Evolutionary conservation across 1,140 invertebrate species (phyloP), one percentile per base, ranked within the genome.

Genomic region (Scylla paramamosain): DNA sequence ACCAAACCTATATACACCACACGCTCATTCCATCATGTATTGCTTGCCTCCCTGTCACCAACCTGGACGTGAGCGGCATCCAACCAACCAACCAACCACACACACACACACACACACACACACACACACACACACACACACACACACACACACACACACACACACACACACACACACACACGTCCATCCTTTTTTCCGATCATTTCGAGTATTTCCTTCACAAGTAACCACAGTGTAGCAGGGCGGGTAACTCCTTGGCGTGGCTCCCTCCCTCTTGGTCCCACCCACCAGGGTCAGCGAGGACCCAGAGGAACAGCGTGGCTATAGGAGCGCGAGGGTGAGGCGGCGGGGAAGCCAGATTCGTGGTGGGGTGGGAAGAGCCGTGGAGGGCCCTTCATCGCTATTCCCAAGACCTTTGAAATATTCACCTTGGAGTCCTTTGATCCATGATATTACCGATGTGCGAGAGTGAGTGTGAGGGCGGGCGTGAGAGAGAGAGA

Each of bases 371-470:
- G 67, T 12, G 67, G 20, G 16, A 77, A 77, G 67, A 77, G 67
- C 25, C 1, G 67, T 77, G 67, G 67, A 77, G 67, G 67, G 67
- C 67, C 67, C 67, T 77, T 77, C 67, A 77, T 77, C 67, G 67
- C 67, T 77, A 77, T 77, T 77, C 67, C 67, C 67, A 77, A 77
- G 67, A 77, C 67, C 67, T 77, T 77, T 77, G 67, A 77, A 77
- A 77, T 77, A 77, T 77, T 77, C 67, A 77, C 67, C 67, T 25
- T 77, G 67, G 67, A 77, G 67, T 77, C 67, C 25, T 77, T 77
- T 77, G 67, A 77, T 77, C 67, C 67, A 2, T 77, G 67, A 77
- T 77, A 77, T 77, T 77, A 77, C 67, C 67, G 67, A 77, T 77
- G 67, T 77, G 67, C 6, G 52, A 59, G 52, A 59, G 67, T 20